Percentiles rank a stretch among this genome's conserved stretches.
phyloP scores from a whole-genome alignment of 2,797 vertebrate species.

The Cirrhinus molitorella region DNA sequence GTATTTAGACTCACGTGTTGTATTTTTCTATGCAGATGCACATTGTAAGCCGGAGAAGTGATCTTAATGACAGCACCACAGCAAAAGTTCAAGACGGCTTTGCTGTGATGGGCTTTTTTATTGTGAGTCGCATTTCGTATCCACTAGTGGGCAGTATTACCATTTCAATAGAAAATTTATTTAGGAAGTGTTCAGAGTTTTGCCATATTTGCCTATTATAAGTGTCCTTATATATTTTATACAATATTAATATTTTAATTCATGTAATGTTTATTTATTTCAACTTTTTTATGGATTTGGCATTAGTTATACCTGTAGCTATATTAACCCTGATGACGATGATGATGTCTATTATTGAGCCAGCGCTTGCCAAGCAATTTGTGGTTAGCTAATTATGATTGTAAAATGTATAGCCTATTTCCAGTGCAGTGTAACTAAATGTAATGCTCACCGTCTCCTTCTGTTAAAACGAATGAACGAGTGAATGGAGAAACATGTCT shows the following conservation, averaged over 20 bases:
- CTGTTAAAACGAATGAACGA: not conserved
- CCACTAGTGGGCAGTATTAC: not conserved
- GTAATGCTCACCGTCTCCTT: not conserved
- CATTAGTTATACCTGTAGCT: not conserved
- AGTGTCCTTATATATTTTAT: not conserved
- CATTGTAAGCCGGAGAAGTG: conserved; percentile 75
- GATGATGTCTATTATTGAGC: not conserved
- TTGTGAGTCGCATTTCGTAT: conserved; percentile 64
- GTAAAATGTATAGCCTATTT: not conserved
- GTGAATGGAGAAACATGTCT: not conserved
- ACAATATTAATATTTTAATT: not conserved
- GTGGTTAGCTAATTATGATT: not conserved
- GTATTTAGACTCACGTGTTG: not conserved
- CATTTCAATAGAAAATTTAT: not conserved
- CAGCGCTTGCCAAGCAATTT: not conserved
- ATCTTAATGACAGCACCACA: conserved; percentile 41
- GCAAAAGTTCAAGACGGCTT: conserved; percentile 56
- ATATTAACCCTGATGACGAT: not conserved
- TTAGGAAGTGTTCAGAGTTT: no score
- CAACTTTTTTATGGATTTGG: not conserved
- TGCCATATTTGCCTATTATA: no score
- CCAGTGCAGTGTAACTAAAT: not conserved
- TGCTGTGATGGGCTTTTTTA: conserved; percentile 75
- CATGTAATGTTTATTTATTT: not conserved
- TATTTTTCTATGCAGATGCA: conserved; percentile 72